A percentile compares a stretch with the other conserved stretches of the same genome.
These are phyloP conservation scores for Stegodyphus mimosarum DNA, from an alignment of 1,140 invertebrate genomes.

Conservation along the genomic window DNA sequence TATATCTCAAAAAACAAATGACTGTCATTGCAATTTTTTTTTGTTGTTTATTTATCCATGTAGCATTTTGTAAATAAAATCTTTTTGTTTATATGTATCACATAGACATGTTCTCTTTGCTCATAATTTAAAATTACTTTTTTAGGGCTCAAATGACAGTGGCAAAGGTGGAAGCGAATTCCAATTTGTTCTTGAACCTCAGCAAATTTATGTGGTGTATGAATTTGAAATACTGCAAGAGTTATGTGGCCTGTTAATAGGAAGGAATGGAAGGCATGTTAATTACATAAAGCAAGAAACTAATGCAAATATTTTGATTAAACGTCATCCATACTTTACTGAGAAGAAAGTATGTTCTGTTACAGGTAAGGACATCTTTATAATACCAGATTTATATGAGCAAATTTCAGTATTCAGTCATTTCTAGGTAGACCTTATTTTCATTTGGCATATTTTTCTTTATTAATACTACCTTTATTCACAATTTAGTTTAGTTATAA, in stretches of 20 bases:
- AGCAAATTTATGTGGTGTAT: slow-evolving; percentile 67
- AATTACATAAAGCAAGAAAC: slow-evolving; percentile 82
- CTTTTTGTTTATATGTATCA: too few relatives aligned
- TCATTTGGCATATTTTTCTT: too few relatives aligned
- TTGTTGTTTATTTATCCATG: too few relatives aligned
- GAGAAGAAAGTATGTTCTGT: slow-evolving; percentile 84
- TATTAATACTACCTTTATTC: too few relatives aligned
- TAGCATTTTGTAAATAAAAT: too few relatives aligned
- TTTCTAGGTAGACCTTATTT: too few relatives aligned
- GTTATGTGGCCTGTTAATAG: slow-evolving; percentile 87
- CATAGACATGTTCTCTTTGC: too few relatives aligned
- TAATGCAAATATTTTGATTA: slow-evolving; percentile 81
- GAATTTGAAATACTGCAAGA: slow-evolving; percentile 82
- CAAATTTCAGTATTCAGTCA: too few relatives aligned
- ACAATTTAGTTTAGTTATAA: too few relatives aligned
- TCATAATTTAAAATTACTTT: not conserved
- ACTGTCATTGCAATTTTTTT: too few relatives aligned
- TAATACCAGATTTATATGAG: not conserved
- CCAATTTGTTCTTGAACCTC: slow-evolving; percentile 67
- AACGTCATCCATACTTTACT: slow-evolving; percentile 77
- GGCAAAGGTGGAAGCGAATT: slow-evolving; percentile 79
- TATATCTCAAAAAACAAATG: too few relatives aligned
- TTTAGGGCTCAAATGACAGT: slow-evolving; percentile 81
- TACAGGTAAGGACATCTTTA: slow-evolving; percentile 73
- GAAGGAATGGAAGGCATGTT: slow-evolving; percentile 83